Base-by-base conservation (phyloP, 2,113 vertebrate species). In the Ariopsis seemanni region DNA sequence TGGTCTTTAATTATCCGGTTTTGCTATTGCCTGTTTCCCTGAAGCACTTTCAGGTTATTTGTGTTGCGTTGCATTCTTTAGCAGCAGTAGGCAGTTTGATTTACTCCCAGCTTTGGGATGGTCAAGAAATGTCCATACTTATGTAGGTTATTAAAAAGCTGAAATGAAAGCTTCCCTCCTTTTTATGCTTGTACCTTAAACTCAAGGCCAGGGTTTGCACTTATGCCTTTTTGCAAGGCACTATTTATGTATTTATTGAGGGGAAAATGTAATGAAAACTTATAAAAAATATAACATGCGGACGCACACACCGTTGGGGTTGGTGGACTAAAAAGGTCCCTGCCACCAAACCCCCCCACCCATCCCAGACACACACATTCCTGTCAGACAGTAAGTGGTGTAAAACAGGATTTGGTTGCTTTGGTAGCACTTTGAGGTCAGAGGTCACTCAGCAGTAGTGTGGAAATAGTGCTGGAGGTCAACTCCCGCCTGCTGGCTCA, bases 331-430 rank as follows among this genome's bases (percentile, higher is more conserved):
- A 42, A 42, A 42, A 42, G 34, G 34, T 42, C 34, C 34, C 34
- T 42, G 34, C 34, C 34, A 42, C 34, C 34, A 3, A 42, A 34
- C 34, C 34, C 34, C 10, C 48, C 17, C 30, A 14, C 71, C n/a
- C 11, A 15, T 17, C 30, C 62, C 57, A 1, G 7, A 27, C 62
- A 34, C 57, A 62, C 65, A 85, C 75, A 67, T 86, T 63, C 75
- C 85, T 74, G 89, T 88, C 79, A 88, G 82, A 71, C 62, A 71
- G 60, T 57, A 80, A 87, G 62, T 72, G 83, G 83, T 87, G 86
- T 84, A 83, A 84, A 91, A 87, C 79, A 82, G 85, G 82, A 84
- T 85, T 89, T 90, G 69, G 82, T 89, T 89, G 85, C 78, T 88
- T 63, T 82, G 74, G 72, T 52, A 11, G 84, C 84, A 86, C 81